A percentile compares a stretch with the other conserved stretches of the same genome.
phyloP scores from a whole-genome alignment of 2,888 invertebrate genomes.

The Morpho deidamia region DNA sequence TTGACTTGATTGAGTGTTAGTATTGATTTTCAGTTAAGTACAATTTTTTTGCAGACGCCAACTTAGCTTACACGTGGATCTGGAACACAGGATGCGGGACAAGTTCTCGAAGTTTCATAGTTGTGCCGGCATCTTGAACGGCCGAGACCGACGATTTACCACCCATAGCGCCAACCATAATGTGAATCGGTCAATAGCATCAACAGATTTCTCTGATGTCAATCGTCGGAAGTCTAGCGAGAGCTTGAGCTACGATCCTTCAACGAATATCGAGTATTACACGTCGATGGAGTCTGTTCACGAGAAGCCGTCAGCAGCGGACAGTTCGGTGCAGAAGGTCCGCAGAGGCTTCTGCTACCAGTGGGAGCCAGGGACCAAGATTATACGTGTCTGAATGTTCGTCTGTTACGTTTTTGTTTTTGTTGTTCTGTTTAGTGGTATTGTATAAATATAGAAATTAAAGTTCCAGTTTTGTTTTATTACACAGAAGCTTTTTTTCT shows the following conservation, averaged over 20 bases:
- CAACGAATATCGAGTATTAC: slow-evolving; percentile 50
- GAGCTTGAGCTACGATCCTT: slow-evolving; percentile 42
- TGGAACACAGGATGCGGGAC: slow-evolving; percentile 45
- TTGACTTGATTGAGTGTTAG: background rate
- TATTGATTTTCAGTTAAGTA: background rate
- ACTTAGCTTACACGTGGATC: slow-evolving; percentile 48
- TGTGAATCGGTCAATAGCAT: slow-evolving; percentile 18
- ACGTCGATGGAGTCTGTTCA: slow-evolving; percentile 41
- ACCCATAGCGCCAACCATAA: slow-evolving; percentile 7
- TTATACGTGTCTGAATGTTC: slow-evolving; percentile 45
- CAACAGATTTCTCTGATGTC: slow-evolving; percentile 21
- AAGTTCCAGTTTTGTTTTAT: background rate
- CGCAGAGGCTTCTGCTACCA: slow-evolving; percentile 41
- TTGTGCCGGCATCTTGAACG: slow-evolving; percentile 41
- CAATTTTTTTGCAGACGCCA: slow-evolving; percentile 42
- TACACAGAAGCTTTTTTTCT: background rate
- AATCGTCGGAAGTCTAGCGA: slow-evolving; percentile 36
- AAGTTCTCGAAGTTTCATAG: slow-evolving; percentile 54
- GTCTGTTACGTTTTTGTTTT: slow-evolving; percentile 28
- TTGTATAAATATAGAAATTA: slow-evolving; percentile 6
- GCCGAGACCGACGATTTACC: slow-evolving; percentile 28
- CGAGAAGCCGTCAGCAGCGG: slow-evolving; percentile 37
- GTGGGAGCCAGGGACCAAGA: slow-evolving; percentile 62
- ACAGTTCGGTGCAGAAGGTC: slow-evolving; percentile 35
- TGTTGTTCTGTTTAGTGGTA: slow-evolving; percentile 21